Base-by-base conservation (phyloP, 2,113 vertebrate species). In the Riparia riparia region DNA sequence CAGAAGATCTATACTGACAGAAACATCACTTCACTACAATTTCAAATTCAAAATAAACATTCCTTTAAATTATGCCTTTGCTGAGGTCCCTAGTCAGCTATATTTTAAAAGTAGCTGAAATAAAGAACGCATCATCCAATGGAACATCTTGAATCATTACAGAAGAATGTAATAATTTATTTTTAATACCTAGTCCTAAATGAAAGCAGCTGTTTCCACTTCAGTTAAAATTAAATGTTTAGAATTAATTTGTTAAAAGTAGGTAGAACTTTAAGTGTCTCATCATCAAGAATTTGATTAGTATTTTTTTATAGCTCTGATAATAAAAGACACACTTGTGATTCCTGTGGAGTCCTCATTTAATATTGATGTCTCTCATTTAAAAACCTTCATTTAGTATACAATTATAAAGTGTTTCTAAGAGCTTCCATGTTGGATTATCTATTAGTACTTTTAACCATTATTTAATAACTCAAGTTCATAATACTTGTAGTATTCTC, bases 181-280 rank as follows among this genome's bases (percentile, higher is more conserved):
- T 77, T 85, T 79, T 89, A 84, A 81, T 73, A 44, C 24, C 28
- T 45, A 44, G 4, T 57, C 34, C 42, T 78, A 82, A 93, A 93
- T 64, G 19, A 82, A 82, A 87, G 12, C 44, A 82, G 76, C 72
- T 91, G 65, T 73, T 96, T 92, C 74, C 78, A 82, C 82, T 88
- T 93, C 65, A 82, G 70, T 82, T 93, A 87, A 87, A 93, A 85
- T 90, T 83, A 94, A 86, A 93, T 65, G 28, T 84, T 94, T 77
- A 41, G 54, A 93, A 93, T 73, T 81, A 94, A 76, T 86, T 82
- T 85, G 16, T 68, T 76, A 85, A 82, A 85, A 71, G 26, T 56
- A 79, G 34, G 26, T 76, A 90, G 79, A 82, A 85, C 7, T 85
- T 66, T 56, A 85, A 93, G 39, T 72, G 17, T 41, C 66, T 95